phyloP scores from a whole-genome alignment of 2,888 invertebrate species.

The Epistrophe grossulariae region DNA sequence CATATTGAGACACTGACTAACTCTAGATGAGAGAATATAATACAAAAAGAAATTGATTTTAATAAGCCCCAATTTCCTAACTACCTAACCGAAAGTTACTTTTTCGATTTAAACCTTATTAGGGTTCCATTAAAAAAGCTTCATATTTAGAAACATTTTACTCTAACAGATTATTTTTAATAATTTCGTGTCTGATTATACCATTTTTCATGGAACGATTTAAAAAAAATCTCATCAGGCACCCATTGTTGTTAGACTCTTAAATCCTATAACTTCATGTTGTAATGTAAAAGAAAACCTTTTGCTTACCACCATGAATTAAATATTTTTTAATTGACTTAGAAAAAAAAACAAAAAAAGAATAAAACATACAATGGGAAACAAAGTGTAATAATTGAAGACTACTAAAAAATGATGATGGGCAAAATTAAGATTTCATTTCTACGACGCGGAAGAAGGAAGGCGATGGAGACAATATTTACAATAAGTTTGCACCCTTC shows the following conservation, averaged over 20 bases:
- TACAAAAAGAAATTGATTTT: no score
- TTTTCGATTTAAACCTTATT: no score
- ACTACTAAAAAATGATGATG: slow-evolving; percentile 34
- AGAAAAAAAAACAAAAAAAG: background rate
- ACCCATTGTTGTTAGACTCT: background rate
- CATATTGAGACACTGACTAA: no score
- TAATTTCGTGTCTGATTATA: background rate
- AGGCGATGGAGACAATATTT: slow-evolving; percentile 5
- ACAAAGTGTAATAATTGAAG: slow-evolving; percentile 48
- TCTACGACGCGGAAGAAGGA: background rate
- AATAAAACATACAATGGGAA: slow-evolving; percentile 37
- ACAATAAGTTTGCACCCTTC: slow-evolving; percentile 47
- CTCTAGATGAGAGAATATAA: no score
- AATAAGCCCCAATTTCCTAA: no score
- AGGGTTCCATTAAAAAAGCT: no score
- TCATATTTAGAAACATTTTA: no score
- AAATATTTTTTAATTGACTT: slow-evolving; percentile 33
- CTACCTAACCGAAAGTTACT: no score
- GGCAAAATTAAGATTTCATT: slow-evolving; percentile 45
- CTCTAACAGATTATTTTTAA: background rate
- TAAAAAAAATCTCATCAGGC: background rate
- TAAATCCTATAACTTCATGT: background rate
- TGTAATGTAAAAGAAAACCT: background rate
- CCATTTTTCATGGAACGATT: background rate
- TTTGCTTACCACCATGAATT: slow-evolving; percentile 22